A percentile compares a stretch with the other conserved stretches of the same genome.
phyloP scores from a whole-genome alignment of 2,113 vertebrate species.

The Podiceps cristatus region DNA sequence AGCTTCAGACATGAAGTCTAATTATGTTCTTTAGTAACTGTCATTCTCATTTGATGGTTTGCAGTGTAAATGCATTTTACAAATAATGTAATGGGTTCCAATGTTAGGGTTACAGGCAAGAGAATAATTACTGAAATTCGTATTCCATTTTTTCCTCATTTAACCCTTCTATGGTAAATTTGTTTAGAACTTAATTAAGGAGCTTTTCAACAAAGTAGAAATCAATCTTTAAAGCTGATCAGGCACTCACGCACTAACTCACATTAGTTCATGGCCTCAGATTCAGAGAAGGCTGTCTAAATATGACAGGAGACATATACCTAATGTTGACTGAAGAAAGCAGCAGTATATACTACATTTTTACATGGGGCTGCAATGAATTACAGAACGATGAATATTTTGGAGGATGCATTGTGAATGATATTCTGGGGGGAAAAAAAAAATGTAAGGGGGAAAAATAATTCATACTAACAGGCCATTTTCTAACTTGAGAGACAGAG shows the following conservation, averaged over 20 bases:
- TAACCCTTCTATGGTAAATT: background rate
- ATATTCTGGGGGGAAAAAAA: background rate
- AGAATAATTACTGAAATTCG: conserved; percentile 10
- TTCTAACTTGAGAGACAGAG: background rate
- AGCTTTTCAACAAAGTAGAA: background rate
- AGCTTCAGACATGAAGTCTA: background rate
- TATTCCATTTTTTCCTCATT: background rate
- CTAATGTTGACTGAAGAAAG: background rate
- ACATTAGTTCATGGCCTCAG: background rate
- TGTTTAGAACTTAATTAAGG: background rate
- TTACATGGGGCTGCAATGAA: background rate
- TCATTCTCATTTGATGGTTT: conserved; percentile 6
- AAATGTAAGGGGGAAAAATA: background rate
- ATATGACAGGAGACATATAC: background rate
- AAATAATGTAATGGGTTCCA: conserved; percentile 18
- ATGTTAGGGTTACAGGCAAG: background rate
- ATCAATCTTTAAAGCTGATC: background rate
- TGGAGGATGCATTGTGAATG: background rate
- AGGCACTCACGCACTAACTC: background rate
- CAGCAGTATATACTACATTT: background rate
- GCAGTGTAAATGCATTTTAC: conserved; percentile 1
- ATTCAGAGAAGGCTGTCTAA: background rate
- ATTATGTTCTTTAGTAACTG: conserved; percentile 14
- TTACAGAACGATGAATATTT: background rate
- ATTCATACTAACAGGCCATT: background rate